Evolutionary conservation across 2,888 invertebrate species (phyloP), one percentile per base, ranked within the genome.

Genomic region (Scotopteryx bipunctaria): DNA sequence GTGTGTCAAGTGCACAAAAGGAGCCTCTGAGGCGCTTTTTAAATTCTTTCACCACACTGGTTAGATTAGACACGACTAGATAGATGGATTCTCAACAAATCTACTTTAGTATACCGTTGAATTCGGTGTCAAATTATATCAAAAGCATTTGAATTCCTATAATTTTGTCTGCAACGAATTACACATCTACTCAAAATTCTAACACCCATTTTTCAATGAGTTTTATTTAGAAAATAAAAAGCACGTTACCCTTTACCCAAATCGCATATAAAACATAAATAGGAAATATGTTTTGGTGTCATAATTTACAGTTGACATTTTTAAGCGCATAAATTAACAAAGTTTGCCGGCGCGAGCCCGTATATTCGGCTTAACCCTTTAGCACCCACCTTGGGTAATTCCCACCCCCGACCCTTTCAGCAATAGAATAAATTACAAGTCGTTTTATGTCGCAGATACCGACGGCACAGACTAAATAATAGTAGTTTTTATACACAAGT

Each of bases 361-460:
- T 88, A 88, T 85, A 87, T 88, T 85, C 83, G 81, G 89, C 89
- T 90, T 89, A 90, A 89, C 90, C 90, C 90, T 90, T 89, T 90
- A 89, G 84, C 90, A 88, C 89, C 90, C 90, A 90, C 90, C 89
- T 89, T 87, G 86, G 88, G 89, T 88, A 89, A 90, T 88, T 87
- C 89, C 89, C 89, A 87, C 89, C 89, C 87, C 83, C 86, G 77
- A 89, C 90, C 90, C 89, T 90, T 90, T 90, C 89, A 88, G 89
- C 88, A 90, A 88, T 90, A 90, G 90, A 90, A 90, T 90, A 90
- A 89, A 90, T 90, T 90, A 89, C 88, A 86, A 81, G 81, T 85
- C 89, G 84, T 87, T 90, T 90, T 89, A 88, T 88, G 89, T 87
- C 85, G 85, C 81, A 82, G 86, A 89, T 89, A 90, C 85, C 83